Percentiles rank a stretch among this genome's conserved stretches.
Evolutionary conservation across 35 echinoderm and acorn worm genomes (phyloP).

Genomic region (Diadema setosum): DNA sequence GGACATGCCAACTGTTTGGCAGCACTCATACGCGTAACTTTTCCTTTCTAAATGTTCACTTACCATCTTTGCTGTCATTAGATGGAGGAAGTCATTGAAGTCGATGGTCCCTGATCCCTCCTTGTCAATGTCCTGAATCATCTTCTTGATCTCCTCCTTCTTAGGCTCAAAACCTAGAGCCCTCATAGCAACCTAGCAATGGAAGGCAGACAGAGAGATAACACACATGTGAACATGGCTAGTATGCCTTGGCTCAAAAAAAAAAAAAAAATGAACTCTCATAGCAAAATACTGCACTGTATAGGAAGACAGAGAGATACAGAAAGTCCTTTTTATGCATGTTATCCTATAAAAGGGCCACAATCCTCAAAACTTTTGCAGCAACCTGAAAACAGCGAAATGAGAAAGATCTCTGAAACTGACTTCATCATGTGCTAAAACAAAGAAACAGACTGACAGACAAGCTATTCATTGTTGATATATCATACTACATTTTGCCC

Average conservation of each 20-base stretch:
- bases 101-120: conserved; percentile 96
- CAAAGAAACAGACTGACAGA: too few species aligned
- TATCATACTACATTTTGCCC: too few species aligned
- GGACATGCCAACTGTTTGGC: too few species aligned
- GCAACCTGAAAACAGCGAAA: too few species aligned
- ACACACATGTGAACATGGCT: neutral
- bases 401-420: too few species aligned
- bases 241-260: neutral
- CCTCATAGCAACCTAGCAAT: conserved; percentile 92
- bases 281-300: neutral
- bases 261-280: neutral
- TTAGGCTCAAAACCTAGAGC: conserved; percentile 99
- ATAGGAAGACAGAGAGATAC: neutral
- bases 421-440: too few species aligned
- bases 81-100: conserved; percentile 94
- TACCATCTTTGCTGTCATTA: conserved; percentile 99
- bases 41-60: too few species aligned
- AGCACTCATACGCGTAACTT: too few species aligned
- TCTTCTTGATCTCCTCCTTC: conserved; percentile 98
- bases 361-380: too few species aligned
- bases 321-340: too few species aligned
- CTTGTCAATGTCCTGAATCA: conserved; percentile 96
- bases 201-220: neutral
- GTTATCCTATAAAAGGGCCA: too few species aligned
- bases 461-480: too few species aligned